Evolutionary conservation across 2,888 invertebrate genomes (phyloP), one percentile per base, ranked within the genome.

Genomic region (Temnothorax unifasciatus): DNA sequence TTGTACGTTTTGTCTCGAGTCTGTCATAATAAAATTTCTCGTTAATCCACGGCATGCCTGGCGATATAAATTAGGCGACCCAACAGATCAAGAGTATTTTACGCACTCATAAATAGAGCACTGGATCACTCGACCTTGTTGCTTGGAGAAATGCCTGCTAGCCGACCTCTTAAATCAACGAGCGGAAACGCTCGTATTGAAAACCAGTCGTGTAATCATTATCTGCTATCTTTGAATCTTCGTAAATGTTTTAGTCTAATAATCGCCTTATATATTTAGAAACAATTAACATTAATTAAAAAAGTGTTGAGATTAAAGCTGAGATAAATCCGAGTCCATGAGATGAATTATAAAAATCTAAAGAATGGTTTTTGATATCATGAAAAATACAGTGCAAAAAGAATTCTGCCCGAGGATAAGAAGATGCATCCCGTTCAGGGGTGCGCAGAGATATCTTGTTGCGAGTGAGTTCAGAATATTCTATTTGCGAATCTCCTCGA

Each of bases 401-500:
- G 29, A 61, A 81, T 81, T 66, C 59, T 50, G 59, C 38, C 47
- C 18, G 34, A 47, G n/a, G 25, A 59, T 34, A 59, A 79, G 34
- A 29, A 25, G 47, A 69, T 15, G 57, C 29, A 82, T 66, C 66
- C 59, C 63, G 75, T 64, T 83, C 83, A 74, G 71, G 57, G 61
- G 66, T 34, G 71, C 64, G 84, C 83, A 29, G 29, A 29, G 84
- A 86, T 90, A 90, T 90, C 88, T 34, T 50, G 85, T 68, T 47
- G 34, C 29, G 82, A 74, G 82, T 84, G 85, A 85, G 83, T 87
- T 90, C 76, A 85, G 84, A 86, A 88, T 90, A 90, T 90, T 90
- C 88, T 88, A 90, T 90, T 90, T 87, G 85, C 86, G 88, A 90
- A 90, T 90, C 90, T 85, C 85, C 86, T 85, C 87, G 82, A 89